phyloP scores from a whole-genome alignment of 1,140 invertebrate genomes.

The Drosophila sp. region DNA sequence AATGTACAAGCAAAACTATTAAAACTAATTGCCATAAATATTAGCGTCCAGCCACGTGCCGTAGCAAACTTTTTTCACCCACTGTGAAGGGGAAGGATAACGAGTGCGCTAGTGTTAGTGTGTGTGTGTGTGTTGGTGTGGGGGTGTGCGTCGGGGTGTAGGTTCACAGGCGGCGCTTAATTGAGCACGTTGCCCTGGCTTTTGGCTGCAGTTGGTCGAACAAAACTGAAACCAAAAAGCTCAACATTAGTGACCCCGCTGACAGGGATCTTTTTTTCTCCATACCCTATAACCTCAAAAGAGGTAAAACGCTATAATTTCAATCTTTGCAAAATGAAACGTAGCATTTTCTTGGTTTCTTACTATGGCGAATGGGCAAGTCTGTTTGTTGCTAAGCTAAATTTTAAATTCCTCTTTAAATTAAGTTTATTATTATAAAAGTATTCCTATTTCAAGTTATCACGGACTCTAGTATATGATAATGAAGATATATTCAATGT shows the following conservation, averaged over 20 bases:
- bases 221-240: conserved; percentile 36
- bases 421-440: too few species aligned
- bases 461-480: too few species aligned
- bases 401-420: too few species aligned
- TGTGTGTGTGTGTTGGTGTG: conserved; percentile 12
- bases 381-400: too few species aligned
- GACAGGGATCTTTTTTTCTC: background rate
- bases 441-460: too few species aligned
- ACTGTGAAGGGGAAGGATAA: conserved; percentile 19
- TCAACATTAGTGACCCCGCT: conserved; percentile 3
- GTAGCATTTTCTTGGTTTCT: too few species aligned
- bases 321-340: too few species aligned
- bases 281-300: background rate
- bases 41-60: conserved; percentile 75
- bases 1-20: conserved; percentile 77
- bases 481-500: too few species aligned
- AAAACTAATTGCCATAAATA: conserved; percentile 81
- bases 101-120: conserved; percentile 13
- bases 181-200: conserved; percentile 69
- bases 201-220: conserved; percentile 46
- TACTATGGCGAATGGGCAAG: too few species aligned
- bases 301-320: too few species aligned
- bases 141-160: background rate
- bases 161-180: conserved; percentile 52
- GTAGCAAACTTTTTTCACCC: conserved; percentile 50